These are phyloP conservation scores for Bradypodion ventrale DNA, from an alignment of 2,797 vertebrate genomes.

Conservation along the genomic window DNA sequence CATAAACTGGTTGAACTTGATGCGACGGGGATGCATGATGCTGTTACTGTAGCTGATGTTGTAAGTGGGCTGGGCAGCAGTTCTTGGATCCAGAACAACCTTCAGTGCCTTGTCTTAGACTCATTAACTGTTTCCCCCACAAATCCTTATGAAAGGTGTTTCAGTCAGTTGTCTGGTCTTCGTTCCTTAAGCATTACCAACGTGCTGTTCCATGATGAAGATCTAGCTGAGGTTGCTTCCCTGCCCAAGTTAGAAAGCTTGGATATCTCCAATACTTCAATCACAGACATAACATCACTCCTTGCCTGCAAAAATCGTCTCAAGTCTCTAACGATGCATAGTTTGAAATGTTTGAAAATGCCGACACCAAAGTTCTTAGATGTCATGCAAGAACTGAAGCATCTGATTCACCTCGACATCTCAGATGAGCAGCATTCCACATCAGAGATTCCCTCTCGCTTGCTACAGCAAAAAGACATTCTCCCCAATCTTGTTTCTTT, in stretches of 20 bases:
- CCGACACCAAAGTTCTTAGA: conserved; percentile 82
- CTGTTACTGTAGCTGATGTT: conserved; percentile 86
- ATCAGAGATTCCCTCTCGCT: conserved; percentile 85
- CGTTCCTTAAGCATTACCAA: conserved; percentile 85
- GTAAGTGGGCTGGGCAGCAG: conserved; percentile 83
- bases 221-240: conserved; percentile 81
- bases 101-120: conserved; percentile 84
- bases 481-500: conserved; percentile 84
- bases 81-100: conserved; percentile 83
- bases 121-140: conserved; percentile 84
- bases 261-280: conserved; percentile 89
- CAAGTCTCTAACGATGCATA: conserved; percentile 87
- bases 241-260: conserved; percentile 88
- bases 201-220: conserved; percentile 85
- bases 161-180: conserved; percentile 82
- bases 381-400: conserved; percentile 71
- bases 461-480: conserved; percentile 84
- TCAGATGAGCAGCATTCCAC: conserved; percentile 89
- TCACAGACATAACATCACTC: conserved; percentile 85
- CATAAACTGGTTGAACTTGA: conserved; percentile 87
- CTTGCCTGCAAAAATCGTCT: conserved; percentile 82
- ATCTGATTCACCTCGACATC: conserved; percentile 86
- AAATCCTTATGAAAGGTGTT: conserved; percentile 77
- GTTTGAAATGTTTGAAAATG: conserved; percentile 90
- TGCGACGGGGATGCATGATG: conserved; percentile 83